phyloP scores from a whole-genome alignment of 2,888 invertebrate genomes.

The Acanthoscelides obtectus region DNA sequence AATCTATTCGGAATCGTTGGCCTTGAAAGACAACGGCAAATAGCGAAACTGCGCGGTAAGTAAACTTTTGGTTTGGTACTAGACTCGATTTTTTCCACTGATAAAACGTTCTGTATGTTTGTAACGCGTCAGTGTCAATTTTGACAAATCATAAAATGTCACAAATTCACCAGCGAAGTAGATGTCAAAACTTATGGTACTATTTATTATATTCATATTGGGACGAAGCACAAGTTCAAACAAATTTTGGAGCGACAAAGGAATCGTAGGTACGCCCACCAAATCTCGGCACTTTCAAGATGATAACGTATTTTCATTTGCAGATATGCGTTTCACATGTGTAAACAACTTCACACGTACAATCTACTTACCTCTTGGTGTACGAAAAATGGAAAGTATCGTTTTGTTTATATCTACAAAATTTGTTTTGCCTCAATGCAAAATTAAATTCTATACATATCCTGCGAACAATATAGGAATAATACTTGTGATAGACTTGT shows the following conservation, averaged over 20 bases:
- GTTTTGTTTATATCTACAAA: background rate
- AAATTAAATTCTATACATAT: background rate
- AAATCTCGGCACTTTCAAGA: background rate
- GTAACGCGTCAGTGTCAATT: background rate
- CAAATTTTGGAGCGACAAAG: background rate
- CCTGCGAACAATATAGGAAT: background rate
- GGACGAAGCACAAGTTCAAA: background rate
- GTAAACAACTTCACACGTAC: background rate
- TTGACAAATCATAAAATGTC: background rate
- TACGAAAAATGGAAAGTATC: background rate
- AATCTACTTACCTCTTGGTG: background rate
- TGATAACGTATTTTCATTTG: background rate
- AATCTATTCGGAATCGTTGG: no score
- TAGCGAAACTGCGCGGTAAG: no score
- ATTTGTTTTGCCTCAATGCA: background rate
- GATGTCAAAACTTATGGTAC: background rate
- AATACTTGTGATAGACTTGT: background rate
- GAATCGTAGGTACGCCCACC: background rate
- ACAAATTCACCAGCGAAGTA: background rate
- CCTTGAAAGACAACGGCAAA: no score
- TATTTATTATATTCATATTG: background rate
- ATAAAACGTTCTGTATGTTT: background rate
- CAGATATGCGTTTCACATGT: background rate
- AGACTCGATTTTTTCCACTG: no score
- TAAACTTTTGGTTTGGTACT: no score